These are phyloP conservation scores for Poecilus cupreus DNA, from an alignment of 2,888 invertebrate genomes.

Conservation along the genomic window DNA sequence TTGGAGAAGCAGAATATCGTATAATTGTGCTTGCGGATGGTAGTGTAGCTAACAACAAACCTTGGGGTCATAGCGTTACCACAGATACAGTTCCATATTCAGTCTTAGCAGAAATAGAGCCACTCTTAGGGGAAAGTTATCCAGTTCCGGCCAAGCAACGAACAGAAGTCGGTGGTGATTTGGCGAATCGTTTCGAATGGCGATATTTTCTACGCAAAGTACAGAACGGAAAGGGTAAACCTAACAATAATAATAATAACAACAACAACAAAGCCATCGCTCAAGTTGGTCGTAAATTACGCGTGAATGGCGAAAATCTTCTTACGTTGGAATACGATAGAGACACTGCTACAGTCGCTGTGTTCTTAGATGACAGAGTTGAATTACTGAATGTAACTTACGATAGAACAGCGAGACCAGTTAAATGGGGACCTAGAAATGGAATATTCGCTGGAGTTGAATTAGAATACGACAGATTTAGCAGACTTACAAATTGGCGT, in stretches of 20 bases:
- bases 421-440: slow-evolving; percentile 89
- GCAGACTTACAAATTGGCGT: slow-evolving; percentile 91
- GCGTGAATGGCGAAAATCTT: slow-evolving; percentile 94
- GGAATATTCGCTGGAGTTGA: slow-evolving; percentile 93
- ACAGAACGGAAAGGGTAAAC: slow-evolving; percentile 78
- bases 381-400: slow-evolving; percentile 91
- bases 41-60: slow-evolving; percentile 85
- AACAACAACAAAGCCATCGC: slow-evolving; percentile 80
- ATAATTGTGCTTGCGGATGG: slow-evolving; percentile 89
- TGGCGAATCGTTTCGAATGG: slow-evolving; percentile 97
- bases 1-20: slow-evolving; percentile 88
- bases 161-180: slow-evolving; percentile 91
- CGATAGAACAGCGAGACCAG: slow-evolving; percentile 88
- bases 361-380: slow-evolving; percentile 90
- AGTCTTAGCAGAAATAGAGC: slow-evolving; percentile 90
- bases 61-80: slow-evolving; percentile 91
- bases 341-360: slow-evolving; percentile 88
- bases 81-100: slow-evolving; percentile 95
- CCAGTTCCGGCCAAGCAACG: slow-evolving; percentile 93
- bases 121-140: slow-evolving; percentile 91
- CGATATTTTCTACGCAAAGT: slow-evolving; percentile 90
- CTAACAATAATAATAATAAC: slow-evolving; percentile 68
- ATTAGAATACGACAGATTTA: slow-evolving; percentile 93
- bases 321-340: slow-evolving; percentile 93
- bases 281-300: slow-evolving; percentile 88